Base-by-base conservation (phyloP, 2,113 vertebrate species). In the Ramphastos sulfuratus region DNA sequence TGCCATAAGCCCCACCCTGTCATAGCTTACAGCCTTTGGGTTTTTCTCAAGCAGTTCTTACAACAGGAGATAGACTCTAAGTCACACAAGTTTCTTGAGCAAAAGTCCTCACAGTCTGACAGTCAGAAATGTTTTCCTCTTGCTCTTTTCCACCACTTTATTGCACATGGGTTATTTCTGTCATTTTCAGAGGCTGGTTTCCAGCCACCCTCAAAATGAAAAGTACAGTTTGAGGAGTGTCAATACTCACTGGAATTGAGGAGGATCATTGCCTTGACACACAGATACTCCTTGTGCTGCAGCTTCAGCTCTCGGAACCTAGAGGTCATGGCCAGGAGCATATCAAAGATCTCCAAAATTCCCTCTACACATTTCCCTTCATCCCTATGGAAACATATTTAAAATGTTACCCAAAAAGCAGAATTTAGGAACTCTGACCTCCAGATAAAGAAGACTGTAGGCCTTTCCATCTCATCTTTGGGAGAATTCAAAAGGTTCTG, bases 291-390 rank as follows among this genome's bases (percentile, higher is more conserved):
- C 80, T 99, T 99, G 90, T 99, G 98, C 97, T 99, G 99, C 37
- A 99, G 98, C 80, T 99, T 99, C 94, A 99, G 97, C 96, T 99
- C 99, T 18, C 99, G 97, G 82, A 99, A 99, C 82, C 99, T 98
- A 14, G 99, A 98, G 30, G 99, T 99, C 28, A 98, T 98, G 9
- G 99, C 98, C 96, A 99, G 97, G 48, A 99, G 98, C 99, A 99
- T 99, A 97, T 99, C 99, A 93, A 99, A 99, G 91, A 99, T 99
- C 97, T 99, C 99, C 98, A 99, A 97, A 97, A 99, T 99, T 78
- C 99, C 99, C 97, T 99, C 99, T 39, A 99, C 99, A 28, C 99
- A 99, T 92, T 98, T 98, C 7, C 99, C 98, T 88, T 99, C 99
- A 27, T 99, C 99, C 98, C 99, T 99, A 87, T 72, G 94, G 85